Percentiles rank a stretch among this genome's conserved stretches.
These are phyloP conservation scores for Gymnosoma rotundatum DNA, from an alignment of 2,888 invertebrate species.

Conservation along the genomic window DNA sequence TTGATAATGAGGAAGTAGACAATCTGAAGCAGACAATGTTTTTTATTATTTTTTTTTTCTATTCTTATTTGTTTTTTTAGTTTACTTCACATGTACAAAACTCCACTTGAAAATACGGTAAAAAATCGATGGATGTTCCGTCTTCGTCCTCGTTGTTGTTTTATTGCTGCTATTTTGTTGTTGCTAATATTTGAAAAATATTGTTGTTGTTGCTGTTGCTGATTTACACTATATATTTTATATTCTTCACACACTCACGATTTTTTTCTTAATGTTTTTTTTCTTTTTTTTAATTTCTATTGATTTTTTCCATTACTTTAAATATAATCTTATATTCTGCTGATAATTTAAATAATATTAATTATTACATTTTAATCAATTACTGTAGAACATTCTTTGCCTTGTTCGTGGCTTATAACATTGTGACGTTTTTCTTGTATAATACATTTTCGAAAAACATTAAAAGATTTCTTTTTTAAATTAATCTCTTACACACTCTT, in stretches of 20 bases:
- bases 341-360: slow-evolving; percentile 29
- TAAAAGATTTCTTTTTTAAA: background rate
- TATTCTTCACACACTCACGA: slow-evolving; percentile 25
- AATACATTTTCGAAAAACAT: slow-evolving; percentile 39
- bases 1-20: slow-evolving; percentile 54
- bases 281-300: slow-evolving; percentile 58
- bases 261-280: slow-evolving; percentile 47
- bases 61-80: slow-evolving; percentile 34
- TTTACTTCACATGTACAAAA: slow-evolving; percentile 53
- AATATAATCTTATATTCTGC: slow-evolving; percentile 19
- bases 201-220: slow-evolving; percentile 46
- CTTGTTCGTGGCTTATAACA: slow-evolving; percentile 29
- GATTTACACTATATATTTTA: slow-evolving; percentile 32
- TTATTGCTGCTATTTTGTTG: slow-evolving; percentile 42
- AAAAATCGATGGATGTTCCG: slow-evolving; percentile 68
- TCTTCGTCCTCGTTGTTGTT: slow-evolving; percentile 58
- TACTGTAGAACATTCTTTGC: slow-evolving; percentile 1
- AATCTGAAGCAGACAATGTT: slow-evolving; percentile 53
- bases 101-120: slow-evolving; percentile 64
- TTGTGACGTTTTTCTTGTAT: slow-evolving; percentile 50
- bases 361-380: slow-evolving; percentile 26
- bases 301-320: slow-evolving; percentile 51
- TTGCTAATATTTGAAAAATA: slow-evolving; percentile 50
- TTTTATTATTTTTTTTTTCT: slow-evolving; percentile 38
- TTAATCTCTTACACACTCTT: slow-evolving; percentile 32